Evolutionary conservation across 1,140 invertebrate genomes (phyloP).

Genomic region (Arctopsyche grandis): DNA sequence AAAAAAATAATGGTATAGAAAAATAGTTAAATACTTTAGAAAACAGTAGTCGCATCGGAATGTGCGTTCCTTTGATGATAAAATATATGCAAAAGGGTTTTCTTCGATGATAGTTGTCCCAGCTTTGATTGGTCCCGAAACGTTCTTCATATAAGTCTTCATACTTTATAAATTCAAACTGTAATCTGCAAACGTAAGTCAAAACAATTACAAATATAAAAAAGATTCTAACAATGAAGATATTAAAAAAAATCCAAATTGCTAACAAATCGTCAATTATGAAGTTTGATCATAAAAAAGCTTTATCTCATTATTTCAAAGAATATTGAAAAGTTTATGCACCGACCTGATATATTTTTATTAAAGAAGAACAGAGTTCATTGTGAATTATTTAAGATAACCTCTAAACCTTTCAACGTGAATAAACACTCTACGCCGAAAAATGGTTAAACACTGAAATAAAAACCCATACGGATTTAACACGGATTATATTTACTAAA

Average conservation of each 20-base stretch:
- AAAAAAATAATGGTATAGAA: too few relatives aligned
- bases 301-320: too few relatives aligned
- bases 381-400: background rate
- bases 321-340: too few relatives aligned
- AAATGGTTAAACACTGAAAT: conserved; percentile 12
- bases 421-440: conserved; percentile 42
- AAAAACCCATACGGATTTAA: background rate
- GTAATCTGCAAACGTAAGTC: background rate
- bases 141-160: conserved; percentile 42
- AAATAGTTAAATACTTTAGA: conserved; percentile 62
- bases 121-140: conserved; percentile 49
- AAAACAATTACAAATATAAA: background rate
- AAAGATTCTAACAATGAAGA: background rate
- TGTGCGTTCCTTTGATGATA: conserved; percentile 66
- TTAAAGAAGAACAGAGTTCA: background rate
- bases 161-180: too few relatives aligned
- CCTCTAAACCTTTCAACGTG: conserved; percentile 42
- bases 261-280: background rate
- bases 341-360: background rate
- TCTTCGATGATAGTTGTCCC: conserved; percentile 65
- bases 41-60: conserved; percentile 71
- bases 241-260: background rate
- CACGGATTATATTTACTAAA: conserved; percentile 8
- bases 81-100: conserved; percentile 69
- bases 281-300: background rate